Conservation (phyloP, 2,113 vertebrate species). For the Microtus pennsylvanicus region DNA sequence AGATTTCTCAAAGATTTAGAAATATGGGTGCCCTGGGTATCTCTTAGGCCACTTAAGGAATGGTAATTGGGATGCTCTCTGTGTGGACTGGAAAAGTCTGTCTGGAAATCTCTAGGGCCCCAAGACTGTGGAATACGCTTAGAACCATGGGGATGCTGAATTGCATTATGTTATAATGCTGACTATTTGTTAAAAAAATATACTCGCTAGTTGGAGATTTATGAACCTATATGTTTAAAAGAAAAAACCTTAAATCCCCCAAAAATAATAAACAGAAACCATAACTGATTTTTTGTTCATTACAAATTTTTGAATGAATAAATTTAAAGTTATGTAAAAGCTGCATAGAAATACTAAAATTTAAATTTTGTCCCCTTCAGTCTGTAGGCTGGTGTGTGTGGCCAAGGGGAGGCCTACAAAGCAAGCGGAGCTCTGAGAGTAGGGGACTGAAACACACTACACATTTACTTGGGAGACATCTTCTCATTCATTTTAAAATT, state of each 20-base stretch:
- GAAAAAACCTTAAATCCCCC: not conserved
- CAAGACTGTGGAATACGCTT: too few species aligned
- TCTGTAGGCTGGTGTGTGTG: not conserved
- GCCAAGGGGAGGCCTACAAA: not conserved
- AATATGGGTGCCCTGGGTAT: not conserved
- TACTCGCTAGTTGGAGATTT: not conserved
- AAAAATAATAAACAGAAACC: not conserved
- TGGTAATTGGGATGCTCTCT: not conserved
- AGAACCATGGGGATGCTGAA: not conserved
- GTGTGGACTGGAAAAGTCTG: not conserved
- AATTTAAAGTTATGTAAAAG: not conserved
- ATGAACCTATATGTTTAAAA: not conserved
- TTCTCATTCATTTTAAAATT: constrained; percentile 2
- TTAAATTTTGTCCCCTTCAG: not conserved
- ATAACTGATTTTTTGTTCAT: not conserved
- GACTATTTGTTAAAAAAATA: not conserved
- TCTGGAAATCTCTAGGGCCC: not conserved
- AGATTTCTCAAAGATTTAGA: not conserved
- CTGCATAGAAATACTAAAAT: not conserved
- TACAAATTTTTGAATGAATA: not conserved
- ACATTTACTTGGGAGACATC: not conserved
- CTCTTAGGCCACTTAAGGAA: not conserved
- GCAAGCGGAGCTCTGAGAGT: not conserved
- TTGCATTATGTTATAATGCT: not conserved
- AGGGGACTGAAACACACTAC: not conserved